Base-by-base conservation (phyloP, 1,140 invertebrate species). In the Procambarus virginalis region DNA sequence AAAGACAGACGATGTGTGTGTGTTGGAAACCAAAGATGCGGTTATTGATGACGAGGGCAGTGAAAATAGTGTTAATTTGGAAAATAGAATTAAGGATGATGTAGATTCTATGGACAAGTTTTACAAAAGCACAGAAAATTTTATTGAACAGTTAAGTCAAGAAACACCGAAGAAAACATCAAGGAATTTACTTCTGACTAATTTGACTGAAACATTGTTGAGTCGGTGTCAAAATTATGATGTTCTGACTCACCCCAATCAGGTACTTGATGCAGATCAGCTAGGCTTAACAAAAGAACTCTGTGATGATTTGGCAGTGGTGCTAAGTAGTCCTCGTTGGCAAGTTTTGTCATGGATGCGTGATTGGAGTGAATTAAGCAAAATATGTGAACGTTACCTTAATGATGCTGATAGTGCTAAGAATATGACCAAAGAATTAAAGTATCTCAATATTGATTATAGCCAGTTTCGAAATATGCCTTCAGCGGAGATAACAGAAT, bases 401-500 rank as follows among this genome's bases (percentile, higher is more conserved):
- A 94, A 95, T 20, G 95, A 96, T 89, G 94, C 94, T 0, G 95
- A 96, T 83, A 94, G 95, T 49, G 95, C 95, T 92, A 94, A 95
- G 45, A 95, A 95, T 90, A 94, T 94, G 20, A 95, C 95, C 79
- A 95, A 95, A 64, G 95, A 95, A 89, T 93, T 96, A 5, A 96
- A 96, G 92, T 96, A 95, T 93, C 92, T 96, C 0, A 95, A 96
- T 86, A 95, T 96, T 81, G 95, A 96, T 93, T 96, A 96, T 91
- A 95, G 95, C 55, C 95, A 95, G 91, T 96, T 96, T 92, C 95
- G 95, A 90, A 94, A 95, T 93, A 95, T 94, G 92, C 95, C 95
- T 3, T 86, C 78, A 55, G 86, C 94, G 45, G 94, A 95, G 70
- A 86, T 92, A 34, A 91, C 92, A 51, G 92, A 92, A 75, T 92